These are phyloP conservation scores for Eleutherodactylus coqui DNA, from an alignment of 2,797 vertebrate genomes.

Conservation along the genomic window DNA sequence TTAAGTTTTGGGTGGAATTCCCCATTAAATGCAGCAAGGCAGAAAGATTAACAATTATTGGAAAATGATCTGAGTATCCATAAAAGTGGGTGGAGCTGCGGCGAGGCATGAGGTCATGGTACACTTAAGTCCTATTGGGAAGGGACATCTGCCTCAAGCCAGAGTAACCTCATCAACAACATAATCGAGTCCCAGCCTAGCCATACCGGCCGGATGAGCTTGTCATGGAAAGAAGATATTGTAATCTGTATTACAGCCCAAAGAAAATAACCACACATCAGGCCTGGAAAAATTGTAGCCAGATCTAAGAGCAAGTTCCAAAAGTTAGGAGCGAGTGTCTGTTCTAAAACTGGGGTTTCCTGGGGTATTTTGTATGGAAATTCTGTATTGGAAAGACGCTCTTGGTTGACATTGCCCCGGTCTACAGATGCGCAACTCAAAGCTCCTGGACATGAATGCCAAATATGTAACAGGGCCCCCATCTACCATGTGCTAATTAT, in stretches of 20 bases:
- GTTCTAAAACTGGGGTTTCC: background rate
- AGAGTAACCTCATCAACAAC: background rate
- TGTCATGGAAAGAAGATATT: background rate
- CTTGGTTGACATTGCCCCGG: too few species aligned
- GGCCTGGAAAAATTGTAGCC: background rate
- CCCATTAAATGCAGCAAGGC: background rate
- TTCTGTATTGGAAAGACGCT: background rate
- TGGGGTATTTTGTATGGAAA: background rate
- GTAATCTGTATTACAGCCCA: background rate
- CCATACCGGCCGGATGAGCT: background rate
- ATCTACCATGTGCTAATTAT: background rate
- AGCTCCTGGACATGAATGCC: background rate
- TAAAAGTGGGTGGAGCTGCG: background rate
- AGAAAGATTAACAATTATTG: background rate
- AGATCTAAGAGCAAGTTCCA: background rate
- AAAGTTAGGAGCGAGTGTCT: background rate
- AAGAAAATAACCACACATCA: background rate
- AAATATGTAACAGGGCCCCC: background rate
- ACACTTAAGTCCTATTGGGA: conserved; percentile 17
- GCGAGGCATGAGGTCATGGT: conserved; percentile 2
- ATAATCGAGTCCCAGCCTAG: background rate
- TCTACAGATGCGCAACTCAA: background rate
- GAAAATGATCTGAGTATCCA: background rate
- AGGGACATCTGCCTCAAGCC: background rate
- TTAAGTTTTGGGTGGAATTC: background rate